A percentile compares a stretch with the other conserved stretches of the same genome.
These are phyloP conservation scores for Odontomachus brunneus DNA, from an alignment of 1,140 invertebrate genomes.

Conservation along the genomic window DNA sequence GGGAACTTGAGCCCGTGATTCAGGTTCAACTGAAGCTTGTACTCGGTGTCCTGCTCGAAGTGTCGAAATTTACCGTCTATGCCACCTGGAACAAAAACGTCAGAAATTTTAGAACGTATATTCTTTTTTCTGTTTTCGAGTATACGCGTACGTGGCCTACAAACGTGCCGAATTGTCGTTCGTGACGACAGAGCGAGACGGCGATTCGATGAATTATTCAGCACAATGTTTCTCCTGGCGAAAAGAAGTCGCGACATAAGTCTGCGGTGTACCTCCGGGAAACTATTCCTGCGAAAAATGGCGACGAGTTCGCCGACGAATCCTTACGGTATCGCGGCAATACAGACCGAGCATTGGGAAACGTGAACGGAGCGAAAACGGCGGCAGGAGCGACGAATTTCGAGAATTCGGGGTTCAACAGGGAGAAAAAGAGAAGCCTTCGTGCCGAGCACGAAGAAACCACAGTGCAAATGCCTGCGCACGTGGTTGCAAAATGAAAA, in stretches of 20 bases:
- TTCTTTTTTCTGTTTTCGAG: background rate
- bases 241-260: background rate
- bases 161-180: background rate
- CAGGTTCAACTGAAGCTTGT: slow-evolving; percentile 82
- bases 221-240: background rate
- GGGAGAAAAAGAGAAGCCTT: background rate
- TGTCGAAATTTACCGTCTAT: slow-evolving; percentile 87
- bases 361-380: background rate
- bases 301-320: no score
- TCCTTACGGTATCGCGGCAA: background rate
- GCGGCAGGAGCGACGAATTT: no score
- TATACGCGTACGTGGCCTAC: background rate
- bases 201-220: slow-evolving; percentile 12
- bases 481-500: slow-evolving; percentile 28
- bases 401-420: background rate
- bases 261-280: no score
- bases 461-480: background rate
- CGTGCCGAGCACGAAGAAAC: background rate
- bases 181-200: background rate
- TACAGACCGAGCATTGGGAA: background rate
- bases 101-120: slow-evolving; percentile 5
- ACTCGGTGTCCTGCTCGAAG: slow-evolving; percentile 83
- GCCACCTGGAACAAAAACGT: slow-evolving; percentile 82
- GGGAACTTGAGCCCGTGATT: slow-evolving; percentile 86
- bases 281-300: no score